Evolutionary conservation across 2,888 invertebrate genomes (phyloP), one percentile per base, ranked within the genome.

Genomic region (Ormyrus thymus): DNA sequence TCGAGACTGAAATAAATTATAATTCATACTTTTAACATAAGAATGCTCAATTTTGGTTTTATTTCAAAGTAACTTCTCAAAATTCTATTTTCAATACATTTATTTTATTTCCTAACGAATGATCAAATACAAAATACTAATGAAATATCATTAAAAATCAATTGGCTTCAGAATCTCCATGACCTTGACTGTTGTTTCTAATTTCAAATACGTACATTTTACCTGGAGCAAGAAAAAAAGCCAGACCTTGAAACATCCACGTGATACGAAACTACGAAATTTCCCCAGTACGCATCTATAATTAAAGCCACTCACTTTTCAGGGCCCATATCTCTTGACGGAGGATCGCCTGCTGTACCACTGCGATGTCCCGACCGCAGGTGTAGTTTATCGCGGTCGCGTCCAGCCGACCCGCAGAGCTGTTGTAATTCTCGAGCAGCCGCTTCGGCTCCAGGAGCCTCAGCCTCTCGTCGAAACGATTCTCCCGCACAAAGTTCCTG

Each of bases 271-370:
- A 59, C 13, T 9, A 29, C 13, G 6, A 45, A 10, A 29, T 62
- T 46, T 11, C 8, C 10, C 6, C 43, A 11, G 7, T 43, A 11
- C 13, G 10, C n/a, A 66, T 55, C 29, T 55, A n/a, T 56, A 64
- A 6, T 55, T 46, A 66, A 29, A 55, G n/a, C 11, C 43, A 64
- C 78, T 74, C 11, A 79, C 78, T 79, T 66, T 51, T 70, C 15
- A 79, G n/a, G 50, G 78, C 78, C 78, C 78, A 79, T 43, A n/a
- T 11, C 9, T 74, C 55, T 6, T 13, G 10, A 9, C 29, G 13
- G 5, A n/a, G 0, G n/a, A 78, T 6, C 10, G 77, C 78, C 45
- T 69, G 11, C 1, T 45, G 8, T 15, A 69, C 10, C 5, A 58
- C 9, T 1, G 11, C 43, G 6, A 78, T 45, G 15, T 73, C 78